Percentiles rank a stretch among this genome's conserved stretches.
Conservation (phyloP, 2,888 invertebrate species). For the Lacanobia wlatinum region DNA sequence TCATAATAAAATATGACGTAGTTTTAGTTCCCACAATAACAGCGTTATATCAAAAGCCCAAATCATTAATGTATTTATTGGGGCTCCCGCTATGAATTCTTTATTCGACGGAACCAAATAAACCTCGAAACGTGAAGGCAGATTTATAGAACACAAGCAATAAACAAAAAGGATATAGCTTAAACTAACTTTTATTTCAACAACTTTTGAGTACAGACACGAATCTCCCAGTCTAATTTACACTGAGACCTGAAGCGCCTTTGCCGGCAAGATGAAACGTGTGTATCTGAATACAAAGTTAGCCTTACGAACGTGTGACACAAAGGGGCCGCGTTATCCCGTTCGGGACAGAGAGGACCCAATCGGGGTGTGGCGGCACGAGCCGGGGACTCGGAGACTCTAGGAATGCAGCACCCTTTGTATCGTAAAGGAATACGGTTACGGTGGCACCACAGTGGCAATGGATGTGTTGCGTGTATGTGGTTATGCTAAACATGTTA, state of each 20-base stretch:
- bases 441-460: not conserved
- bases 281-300: conserved; percentile 36
- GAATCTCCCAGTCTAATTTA: conserved; percentile 40
- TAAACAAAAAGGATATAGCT: conserved; percentile 1
- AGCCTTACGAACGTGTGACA: conserved; percentile 40
- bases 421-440: conserved; percentile 20
- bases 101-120: conserved; percentile 19
- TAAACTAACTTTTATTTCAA: conserved; percentile 32
- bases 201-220: conserved; percentile 6
- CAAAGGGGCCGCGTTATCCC: conserved; percentile 58
- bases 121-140: not conserved
- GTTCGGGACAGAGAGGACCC: conserved; percentile 57
- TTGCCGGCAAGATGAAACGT: conserved; percentile 5
- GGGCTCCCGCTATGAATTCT: conserved; percentile 16
- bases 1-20: conserved; percentile 30
- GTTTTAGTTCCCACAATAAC: conserved; percentile 29
- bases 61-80: conserved; percentile 36
- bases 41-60: conserved; percentile 13
- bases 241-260: conserved; percentile 10
- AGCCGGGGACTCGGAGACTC: not conserved
- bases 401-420: conserved; percentile 29
- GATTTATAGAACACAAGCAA: not conserved
- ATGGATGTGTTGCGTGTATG: not conserved
- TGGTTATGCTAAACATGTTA: conserved; percentile 7
- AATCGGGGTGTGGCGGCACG: conserved; percentile 19